Base-by-base conservation (phyloP, 1,140 invertebrate species). In the Helicoverpa zea region DNA sequence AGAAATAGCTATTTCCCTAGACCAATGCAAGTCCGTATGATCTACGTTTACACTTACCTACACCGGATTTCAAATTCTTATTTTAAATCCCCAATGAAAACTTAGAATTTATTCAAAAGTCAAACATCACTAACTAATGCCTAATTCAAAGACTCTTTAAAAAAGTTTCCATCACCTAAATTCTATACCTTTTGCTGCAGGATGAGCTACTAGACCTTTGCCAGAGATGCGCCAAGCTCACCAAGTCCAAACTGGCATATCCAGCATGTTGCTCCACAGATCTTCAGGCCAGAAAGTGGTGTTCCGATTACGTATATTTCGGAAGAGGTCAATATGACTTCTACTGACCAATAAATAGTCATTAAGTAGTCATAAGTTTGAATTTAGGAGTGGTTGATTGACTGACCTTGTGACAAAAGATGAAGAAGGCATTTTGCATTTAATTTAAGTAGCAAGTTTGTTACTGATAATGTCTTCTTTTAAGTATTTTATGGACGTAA, bases 241-340 rank as follows among this genome's bases (percentile, higher is more conserved):
- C 94, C 0, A 94, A 94, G 29, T 91, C 91, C 0, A 84, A 82
- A 3, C 74, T 88, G 11, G 93, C 93, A 0, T 92, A 92, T 58
- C 89, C 92, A 1, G 89, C 91, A 0, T 94, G 93, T 80, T 94
- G 93, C 23, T 94, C 92, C 11, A 91, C 87, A 0, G 93, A 94
- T 66, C 76, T 94, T 1, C 81, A 90, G 16, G 93, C 93, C 0
- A 84, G 92, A 29, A 92, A 91, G 58, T 94, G 92, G 92, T 95
- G 94, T 63, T 91, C 89, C 1, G 94, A 95, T 47, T 95, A 92
- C 63, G 92, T 95, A 0, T 95, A 95, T 63, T 95, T 95, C 30
- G 91, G 89, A 0, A 82, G 91, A 66, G 89, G 89, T 4, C 83
- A 89, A 2, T 92, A 90, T 4, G 91, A 93, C 35, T 92, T 91